Conservation (phyloP, 1,140 invertebrate species). For the Drosophila suzukii region DNA sequence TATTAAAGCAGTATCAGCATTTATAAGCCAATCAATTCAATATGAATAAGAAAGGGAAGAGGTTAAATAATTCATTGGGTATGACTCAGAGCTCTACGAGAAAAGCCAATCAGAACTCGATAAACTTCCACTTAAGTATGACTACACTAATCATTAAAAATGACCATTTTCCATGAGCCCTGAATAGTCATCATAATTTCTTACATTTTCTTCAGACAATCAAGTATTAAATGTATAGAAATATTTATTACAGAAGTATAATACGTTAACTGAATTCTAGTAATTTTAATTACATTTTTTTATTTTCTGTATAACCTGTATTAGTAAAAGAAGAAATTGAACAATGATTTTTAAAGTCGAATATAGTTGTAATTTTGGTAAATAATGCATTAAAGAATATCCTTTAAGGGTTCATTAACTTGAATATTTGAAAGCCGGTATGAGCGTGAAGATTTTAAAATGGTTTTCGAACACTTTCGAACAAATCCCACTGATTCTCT, state of each 20-base stretch:
- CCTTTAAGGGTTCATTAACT: background rate
- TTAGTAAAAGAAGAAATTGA: too few relatives aligned
- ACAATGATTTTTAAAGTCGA: too few relatives aligned
- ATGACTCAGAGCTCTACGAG: background rate
- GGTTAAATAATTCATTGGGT: background rate
- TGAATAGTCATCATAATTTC: background rate
- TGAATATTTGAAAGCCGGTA: background rate
- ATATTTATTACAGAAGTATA: too few relatives aligned
- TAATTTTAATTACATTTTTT: too few relatives aligned
- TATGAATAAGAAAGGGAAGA: background rate
- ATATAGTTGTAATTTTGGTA: background rate
- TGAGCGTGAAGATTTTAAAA: background rate
- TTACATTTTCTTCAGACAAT: too few relatives aligned
- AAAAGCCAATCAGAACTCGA: background rate
- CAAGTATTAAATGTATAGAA: too few relatives aligned
- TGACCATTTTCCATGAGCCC: background rate
- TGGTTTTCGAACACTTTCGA: constrained; percentile 2
- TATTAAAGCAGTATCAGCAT: background rate
- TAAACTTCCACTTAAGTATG: background rate
- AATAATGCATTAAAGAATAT: background rate
- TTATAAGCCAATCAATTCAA: background rate
- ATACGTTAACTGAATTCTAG: too few relatives aligned
- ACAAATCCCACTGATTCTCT: background rate
- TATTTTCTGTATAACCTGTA: too few relatives aligned
- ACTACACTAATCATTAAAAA: background rate